Evolutionary conservation across 1,140 invertebrate genomes (phyloP).

Genomic region (Heliconius nattereri): DNA sequence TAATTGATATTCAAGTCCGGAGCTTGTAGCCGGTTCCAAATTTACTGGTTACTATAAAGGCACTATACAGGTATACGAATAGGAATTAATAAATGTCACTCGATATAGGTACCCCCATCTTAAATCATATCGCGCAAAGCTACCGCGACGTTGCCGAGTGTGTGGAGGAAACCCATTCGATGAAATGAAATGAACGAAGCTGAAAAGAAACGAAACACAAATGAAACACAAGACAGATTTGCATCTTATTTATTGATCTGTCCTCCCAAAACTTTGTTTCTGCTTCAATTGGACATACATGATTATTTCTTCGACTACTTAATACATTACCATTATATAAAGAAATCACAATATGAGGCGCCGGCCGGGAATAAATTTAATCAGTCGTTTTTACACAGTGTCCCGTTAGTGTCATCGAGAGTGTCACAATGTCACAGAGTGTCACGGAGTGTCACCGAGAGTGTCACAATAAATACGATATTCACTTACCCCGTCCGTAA

Average conservation of each 20-base stretch:
- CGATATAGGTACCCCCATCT: no score
- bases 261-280: slow-evolving; percentile 75
- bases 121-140: no score
- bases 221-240: slow-evolving; percentile 73
- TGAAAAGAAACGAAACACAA: slow-evolving; percentile 21
- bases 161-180: no score
- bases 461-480: slow-evolving; percentile 15
- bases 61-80: no score
- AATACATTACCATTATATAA: slow-evolving; percentile 78
- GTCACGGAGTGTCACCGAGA: not conserved
- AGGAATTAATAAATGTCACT: no score
- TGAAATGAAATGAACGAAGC: no score
- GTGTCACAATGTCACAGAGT: not conserved
- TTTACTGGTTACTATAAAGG: no score
- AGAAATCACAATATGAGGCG: slow-evolving; percentile 77
- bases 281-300: slow-evolving; percentile 75
- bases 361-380: slow-evolving; percentile 58
- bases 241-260: slow-evolving; percentile 79
- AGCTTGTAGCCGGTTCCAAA: no score
- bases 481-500: slow-evolving; percentile 5
- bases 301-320: slow-evolving; percentile 79
- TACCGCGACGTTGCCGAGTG: no score
- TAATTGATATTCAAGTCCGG: no score
- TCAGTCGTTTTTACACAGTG: slow-evolving; percentile 58
- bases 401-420: slow-evolving; percentile 1